Evolutionary conservation across 2,888 invertebrate species (phyloP).

Genomic region (Resseliella maxima): DNA sequence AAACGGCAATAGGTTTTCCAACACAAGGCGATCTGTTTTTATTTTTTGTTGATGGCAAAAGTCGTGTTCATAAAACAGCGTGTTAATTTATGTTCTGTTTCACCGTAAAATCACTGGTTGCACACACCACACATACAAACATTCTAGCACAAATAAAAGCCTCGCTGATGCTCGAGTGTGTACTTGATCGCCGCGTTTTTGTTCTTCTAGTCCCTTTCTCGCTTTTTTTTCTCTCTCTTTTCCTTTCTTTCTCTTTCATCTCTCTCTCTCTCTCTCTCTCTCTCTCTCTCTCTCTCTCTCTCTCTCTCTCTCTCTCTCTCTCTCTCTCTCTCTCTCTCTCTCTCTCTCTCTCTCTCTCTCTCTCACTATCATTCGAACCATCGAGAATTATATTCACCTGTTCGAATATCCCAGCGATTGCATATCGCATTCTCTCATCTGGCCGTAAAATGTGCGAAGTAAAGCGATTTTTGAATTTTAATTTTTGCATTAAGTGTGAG

Average conservation of each 20-base stretch:
- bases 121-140: slow-evolving; percentile 19
- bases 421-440: neutral
- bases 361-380: too few species aligned
- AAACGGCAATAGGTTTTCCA: neutral
- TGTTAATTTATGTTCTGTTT: slow-evolving; percentile 51
- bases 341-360: too few species aligned
- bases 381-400: too few species aligned
- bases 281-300: too few species aligned
- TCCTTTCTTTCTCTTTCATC: too few species aligned
- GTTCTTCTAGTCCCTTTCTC: neutral
- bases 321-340: too few species aligned
- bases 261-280: too few species aligned
- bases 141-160: neutral
- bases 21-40: neutral
- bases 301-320: too few species aligned
- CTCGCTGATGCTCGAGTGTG: neutral
- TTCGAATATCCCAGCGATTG: neutral
- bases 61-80: slow-evolving; percentile 23
- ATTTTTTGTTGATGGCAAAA: neutral
- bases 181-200: neutral
- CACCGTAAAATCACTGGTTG: slow-evolving; percentile 44
- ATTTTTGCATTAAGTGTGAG: slow-evolving; percentile 11
- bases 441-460: neutral
- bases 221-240: too few species aligned
- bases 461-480: slow-evolving; percentile 25